Evolutionary conservation across 2,113 vertebrate genomes (phyloP), one percentile per base, ranked within the genome.

Genomic region (Rhadina sibilatrix): DNA sequence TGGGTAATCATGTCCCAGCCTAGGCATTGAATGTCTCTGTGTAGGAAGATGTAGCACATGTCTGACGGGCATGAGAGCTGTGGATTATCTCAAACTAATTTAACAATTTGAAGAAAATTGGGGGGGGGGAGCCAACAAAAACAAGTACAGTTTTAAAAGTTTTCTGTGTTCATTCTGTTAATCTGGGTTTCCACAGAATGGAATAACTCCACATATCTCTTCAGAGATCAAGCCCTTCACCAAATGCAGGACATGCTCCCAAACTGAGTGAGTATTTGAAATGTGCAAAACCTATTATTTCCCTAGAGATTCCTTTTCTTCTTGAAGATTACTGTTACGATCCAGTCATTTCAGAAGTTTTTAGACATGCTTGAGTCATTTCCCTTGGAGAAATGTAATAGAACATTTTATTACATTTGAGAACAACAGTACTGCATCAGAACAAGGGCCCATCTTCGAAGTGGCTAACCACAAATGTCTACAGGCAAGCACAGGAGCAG

Each of bases 361-460:
- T 47, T 33, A 83, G 64, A 83, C 70, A 42, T 33, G 18, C 4
- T 47, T 28, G 35, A 63, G 31, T n/a, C 7, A 21, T 63, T 69
- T 47, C 56, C 35, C 40, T 77, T 37, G 9, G 35, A 63, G 35
- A 77, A 63, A 69, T 16, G 15, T 28, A 83, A 35, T 37, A 63
- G 70, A 83, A 70, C 15, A 63, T 60, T 68, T 77, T 60, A 52
- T 52, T 69, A 52, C 37, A 69, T 44, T 52, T 68, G 27, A 90
- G 57, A 60, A 60, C 15, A 70, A 35, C 14, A 38, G 40, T 3
- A 42, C 18, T 65, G 7, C 38, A 31, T 23, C 31, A 44, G 35
- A 71, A 9, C 0, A 0, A 59, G 15, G 23, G 25, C 46, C 15
- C 24, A 15, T 10, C 47, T 40, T 30, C 37, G 22, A 52, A 74